phyloP scores from a whole-genome alignment of 2,797 vertebrate species.

The Tapirus indicus region DNA sequence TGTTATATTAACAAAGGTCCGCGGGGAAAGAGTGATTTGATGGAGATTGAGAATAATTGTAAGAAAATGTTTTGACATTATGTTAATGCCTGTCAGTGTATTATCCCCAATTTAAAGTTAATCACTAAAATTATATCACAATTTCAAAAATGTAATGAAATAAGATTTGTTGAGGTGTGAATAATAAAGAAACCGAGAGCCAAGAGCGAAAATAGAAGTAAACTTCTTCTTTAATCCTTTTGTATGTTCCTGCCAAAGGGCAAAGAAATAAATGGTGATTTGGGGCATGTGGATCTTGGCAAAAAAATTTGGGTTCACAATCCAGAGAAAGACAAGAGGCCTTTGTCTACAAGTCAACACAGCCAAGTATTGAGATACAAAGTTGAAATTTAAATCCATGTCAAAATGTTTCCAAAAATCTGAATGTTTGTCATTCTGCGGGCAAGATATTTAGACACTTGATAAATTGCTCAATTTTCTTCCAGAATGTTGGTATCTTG shows the following conservation, averaged over 20 bases:
- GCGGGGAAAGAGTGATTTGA: slow-evolving; percentile 65
- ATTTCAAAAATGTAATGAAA: slow-evolving; percentile 86
- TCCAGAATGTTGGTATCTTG: neutral
- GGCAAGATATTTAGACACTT: slow-evolving; percentile 51
- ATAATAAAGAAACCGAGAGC: slow-evolving; percentile 81
- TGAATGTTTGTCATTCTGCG: slow-evolving; percentile 38
- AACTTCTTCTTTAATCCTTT: slow-evolving; percentile 7
- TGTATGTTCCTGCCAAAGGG: neutral
- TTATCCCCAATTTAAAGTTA: slow-evolving; percentile 89
- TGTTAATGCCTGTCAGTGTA: slow-evolving; percentile 84
- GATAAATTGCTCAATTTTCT: slow-evolving; percentile 61
- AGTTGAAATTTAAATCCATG: slow-evolving; percentile 14
- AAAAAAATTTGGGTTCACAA: neutral
- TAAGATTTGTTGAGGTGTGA: slow-evolving; percentile 86
- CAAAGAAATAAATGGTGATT: neutral
- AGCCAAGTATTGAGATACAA: neutral
- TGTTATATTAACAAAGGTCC: slow-evolving; percentile 83
- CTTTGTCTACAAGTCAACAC: slow-evolving; percentile 32
- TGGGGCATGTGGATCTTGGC: neutral
- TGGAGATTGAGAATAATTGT: slow-evolving; percentile 86
- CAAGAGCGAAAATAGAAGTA: neutral
- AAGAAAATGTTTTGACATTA: slow-evolving; percentile 89
- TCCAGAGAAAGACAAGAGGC: neutral
- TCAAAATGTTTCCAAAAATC: slow-evolving; percentile 18
- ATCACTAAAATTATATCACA: slow-evolving; percentile 86